These are phyloP conservation scores for Cybosia mesomella DNA, from an alignment of 2,888 invertebrate species.

Conservation along the genomic window DNA sequence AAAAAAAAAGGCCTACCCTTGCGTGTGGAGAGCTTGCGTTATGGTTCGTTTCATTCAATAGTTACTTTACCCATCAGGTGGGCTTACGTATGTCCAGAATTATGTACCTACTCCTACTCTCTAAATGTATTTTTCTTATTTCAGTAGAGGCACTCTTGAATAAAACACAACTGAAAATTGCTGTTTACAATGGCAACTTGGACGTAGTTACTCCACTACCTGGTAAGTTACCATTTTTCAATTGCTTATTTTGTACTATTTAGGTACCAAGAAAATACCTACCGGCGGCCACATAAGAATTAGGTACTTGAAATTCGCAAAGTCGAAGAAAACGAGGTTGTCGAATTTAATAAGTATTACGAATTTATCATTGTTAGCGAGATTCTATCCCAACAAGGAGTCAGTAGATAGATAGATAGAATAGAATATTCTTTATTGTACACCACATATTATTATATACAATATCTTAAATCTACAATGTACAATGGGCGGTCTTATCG, in stretches of 20 bases:
- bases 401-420: no score
- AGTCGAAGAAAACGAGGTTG: neutral
- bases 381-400: no score
- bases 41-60: neutral
- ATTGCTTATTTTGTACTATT: neutral
- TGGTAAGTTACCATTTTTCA: slow-evolving; percentile 56
- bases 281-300: neutral
- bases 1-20: neutral
- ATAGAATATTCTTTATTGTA: no score
- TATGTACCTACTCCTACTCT: neutral
- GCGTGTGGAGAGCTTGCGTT: neutral
- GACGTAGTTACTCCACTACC: slow-evolving; percentile 78
- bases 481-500: no score
- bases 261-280: no score
- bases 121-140: slow-evolving; percentile 46
- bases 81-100: neutral
- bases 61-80: neutral
- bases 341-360: no score
- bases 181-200: slow-evolving; percentile 78
- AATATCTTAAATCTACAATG: no score
- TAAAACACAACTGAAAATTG: slow-evolving; percentile 71
- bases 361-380: no score
- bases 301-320: neutral
- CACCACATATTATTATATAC: no score
- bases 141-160: slow-evolving; percentile 78